Conservation (phyloP, 2,113 vertebrate genomes). For the Myodes glareolus region DNA sequence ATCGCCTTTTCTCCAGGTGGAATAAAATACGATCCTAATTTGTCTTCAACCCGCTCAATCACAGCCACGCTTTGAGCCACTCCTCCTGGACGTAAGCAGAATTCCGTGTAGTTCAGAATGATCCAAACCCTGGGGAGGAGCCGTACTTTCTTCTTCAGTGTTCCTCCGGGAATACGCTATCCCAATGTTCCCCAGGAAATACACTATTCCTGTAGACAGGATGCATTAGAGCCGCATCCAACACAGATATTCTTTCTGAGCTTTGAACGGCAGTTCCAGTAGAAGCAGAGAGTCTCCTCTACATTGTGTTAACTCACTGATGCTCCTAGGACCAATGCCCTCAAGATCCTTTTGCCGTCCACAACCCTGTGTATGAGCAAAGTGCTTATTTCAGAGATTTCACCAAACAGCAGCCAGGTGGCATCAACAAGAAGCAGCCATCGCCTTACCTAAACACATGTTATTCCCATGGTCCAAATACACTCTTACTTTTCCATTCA, state of each 20-base stretch:
- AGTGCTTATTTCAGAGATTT: background rate
- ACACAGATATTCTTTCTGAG: background rate
- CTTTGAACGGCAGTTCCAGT: background rate
- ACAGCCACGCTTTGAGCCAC: background rate
- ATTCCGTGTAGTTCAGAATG: background rate
- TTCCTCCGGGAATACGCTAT: rapidly evolving
- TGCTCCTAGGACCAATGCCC: background rate
- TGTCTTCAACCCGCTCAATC: background rate
- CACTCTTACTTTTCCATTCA: rapidly evolving
- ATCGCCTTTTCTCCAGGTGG: background rate
- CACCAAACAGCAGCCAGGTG: background rate
- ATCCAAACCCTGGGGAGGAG: background rate
- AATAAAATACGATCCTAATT: background rate
- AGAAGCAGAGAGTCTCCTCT: background rate
- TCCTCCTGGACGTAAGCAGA: background rate
- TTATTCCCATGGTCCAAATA: rapidly evolving
- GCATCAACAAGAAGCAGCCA: too few relatives aligned
- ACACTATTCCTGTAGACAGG: too few relatives aligned
- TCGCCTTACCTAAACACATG: background rate
- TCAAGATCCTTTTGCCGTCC: too few relatives aligned
- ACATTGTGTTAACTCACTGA: background rate
- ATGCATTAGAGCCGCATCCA: background rate
- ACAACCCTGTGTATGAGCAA: background rate
- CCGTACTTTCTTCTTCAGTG: rapidly evolving
- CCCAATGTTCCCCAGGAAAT: rapidly evolving